Conservation (phyloP, 2,797 vertebrate species). For the Poeciliopsis presidionis region DNA sequence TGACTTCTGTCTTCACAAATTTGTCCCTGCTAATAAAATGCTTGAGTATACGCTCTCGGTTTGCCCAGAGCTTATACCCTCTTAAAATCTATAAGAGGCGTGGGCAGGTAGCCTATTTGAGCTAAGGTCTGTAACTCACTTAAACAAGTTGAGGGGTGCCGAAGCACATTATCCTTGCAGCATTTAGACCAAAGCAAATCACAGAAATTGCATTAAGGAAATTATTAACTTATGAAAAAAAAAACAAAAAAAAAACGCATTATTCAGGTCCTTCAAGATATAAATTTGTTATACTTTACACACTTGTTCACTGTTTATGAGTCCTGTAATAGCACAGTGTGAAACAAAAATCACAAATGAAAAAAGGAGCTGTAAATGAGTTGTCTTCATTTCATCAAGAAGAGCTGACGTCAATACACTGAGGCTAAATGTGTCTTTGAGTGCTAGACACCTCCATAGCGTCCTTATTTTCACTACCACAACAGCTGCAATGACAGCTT, state of each 20-base stretch:
- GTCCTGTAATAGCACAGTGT: neutral
- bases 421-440: constrained; percentile 47
- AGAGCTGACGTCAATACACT: constrained; percentile 42
- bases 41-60: neutral
- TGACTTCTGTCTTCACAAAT: neutral
- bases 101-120: neutral
- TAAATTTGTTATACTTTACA: neutral
- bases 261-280: neutral
- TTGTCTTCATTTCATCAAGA: constrained; percentile 21
- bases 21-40: neutral
- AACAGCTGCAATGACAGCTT: constrained; percentile 39
- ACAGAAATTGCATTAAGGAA: neutral
- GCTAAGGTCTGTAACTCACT: neutral
- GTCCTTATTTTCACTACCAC: constrained; percentile 37
- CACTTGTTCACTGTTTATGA: neutral
- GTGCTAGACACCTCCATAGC: constrained; percentile 23
- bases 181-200: neutral
- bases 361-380: constrained; percentile 24
- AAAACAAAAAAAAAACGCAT: neutral
- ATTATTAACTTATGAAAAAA: neutral
- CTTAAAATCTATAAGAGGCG: neutral
- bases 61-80: neutral
- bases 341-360: constrained; percentile 3
- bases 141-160: neutral
- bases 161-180: neutral